Evolutionary conservation across 1,140 invertebrate genomes (phyloP).

Genomic region (Phymastichus coffea): DNA sequence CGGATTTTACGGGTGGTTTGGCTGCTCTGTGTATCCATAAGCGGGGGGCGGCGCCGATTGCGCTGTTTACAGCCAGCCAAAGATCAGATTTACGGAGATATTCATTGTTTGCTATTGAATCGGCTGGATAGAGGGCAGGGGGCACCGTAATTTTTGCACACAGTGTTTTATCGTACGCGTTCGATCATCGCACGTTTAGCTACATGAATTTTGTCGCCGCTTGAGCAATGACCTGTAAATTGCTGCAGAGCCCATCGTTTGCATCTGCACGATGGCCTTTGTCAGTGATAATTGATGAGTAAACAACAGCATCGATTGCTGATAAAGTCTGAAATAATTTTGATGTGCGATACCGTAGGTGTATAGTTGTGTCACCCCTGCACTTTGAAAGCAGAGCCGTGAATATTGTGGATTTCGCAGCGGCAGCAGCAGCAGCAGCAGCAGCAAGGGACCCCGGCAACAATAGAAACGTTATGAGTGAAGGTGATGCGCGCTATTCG

Average conservation of each 20-base stretch:
- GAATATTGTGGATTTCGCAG: neutral
- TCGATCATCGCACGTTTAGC: too few species aligned
- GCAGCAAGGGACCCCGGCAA: neutral
- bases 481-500: slow-evolving; percentile 8
- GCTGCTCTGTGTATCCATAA: neutral
- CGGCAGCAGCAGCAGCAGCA: neutral
- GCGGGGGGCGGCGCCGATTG: slow-evolving; percentile 15
- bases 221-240: neutral
- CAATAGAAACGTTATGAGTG: slow-evolving; percentile 20
- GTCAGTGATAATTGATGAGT: too few species aligned
- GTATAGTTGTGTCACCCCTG: neutral
- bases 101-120: slow-evolving; percentile 26
- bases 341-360: neutral
- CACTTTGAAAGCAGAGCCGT: neutral
- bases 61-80: slow-evolving; percentile 19
- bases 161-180: too few species aligned
- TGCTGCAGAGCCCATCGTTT: neutral
- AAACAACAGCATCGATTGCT: neutral
- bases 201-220: too few species aligned
- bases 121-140: too few species aligned
- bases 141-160: too few species aligned
- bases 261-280: neutral
- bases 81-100: slow-evolving; percentile 6
- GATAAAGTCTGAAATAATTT: too few species aligned
- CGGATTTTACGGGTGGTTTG: slow-evolving; percentile 31